Conservation (phyloP, 2,113 vertebrate species). For the Emydocephalus ijimae region DNA sequence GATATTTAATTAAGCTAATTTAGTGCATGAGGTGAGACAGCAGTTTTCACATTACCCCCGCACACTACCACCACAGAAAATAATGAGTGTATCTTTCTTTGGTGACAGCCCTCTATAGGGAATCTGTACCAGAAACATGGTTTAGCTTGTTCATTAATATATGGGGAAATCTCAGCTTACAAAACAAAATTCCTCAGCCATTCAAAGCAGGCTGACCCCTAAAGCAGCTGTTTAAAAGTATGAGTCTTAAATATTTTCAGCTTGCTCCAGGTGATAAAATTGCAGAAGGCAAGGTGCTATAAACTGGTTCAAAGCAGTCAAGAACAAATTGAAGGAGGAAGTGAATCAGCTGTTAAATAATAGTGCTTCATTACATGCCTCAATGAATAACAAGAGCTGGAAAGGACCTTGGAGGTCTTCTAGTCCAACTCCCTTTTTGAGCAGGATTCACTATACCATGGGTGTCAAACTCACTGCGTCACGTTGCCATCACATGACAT, state of each 20-base stretch:
- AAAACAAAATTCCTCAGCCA: neutral
- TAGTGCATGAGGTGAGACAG: constrained; percentile 60
- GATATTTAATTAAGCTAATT: constrained; percentile 60
- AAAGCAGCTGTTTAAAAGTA: constrained; percentile 1
- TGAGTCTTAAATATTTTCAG: neutral
- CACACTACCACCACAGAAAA: constrained; percentile 33
- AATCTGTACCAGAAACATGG: neutral
- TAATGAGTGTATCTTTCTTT: constrained; percentile 56
- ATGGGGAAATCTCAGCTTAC: neutral
- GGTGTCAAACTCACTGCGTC: too few species aligned
- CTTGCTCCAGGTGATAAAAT: constrained; percentile 10
- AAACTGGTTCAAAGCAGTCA: neutral
- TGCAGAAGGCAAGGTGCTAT: neutral
- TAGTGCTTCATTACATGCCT: neutral
- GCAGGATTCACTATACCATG: too few species aligned
- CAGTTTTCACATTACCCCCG: neutral
- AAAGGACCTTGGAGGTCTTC: neutral
- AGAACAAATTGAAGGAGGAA: neutral
- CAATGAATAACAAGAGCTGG: neutral
- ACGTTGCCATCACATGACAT: too few species aligned
- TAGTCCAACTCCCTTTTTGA: neutral
- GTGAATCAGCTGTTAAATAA: neutral
- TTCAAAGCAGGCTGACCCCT: neutral
- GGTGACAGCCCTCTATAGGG: constrained; percentile 36
- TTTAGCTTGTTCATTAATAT: constrained; percentile 40